These are phyloP conservation scores for Oenanthe melanoleuca DNA, from an alignment of 2,113 vertebrate species.

Conservation along the genomic window DNA sequence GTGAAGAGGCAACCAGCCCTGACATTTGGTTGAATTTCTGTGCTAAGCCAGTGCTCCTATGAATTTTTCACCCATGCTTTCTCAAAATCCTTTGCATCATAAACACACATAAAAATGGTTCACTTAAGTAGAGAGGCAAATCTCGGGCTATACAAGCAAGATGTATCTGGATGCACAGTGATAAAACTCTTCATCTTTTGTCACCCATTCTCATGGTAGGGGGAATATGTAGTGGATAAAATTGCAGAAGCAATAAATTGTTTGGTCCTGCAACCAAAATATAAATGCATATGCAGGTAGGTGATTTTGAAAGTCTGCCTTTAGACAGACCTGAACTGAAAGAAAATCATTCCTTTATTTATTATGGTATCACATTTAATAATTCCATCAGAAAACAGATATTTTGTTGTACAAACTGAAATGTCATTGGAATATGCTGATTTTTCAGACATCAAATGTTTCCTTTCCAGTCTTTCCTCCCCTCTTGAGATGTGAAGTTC, in stretches of 20 bases:
- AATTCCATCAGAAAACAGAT: neutral
- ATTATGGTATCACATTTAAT: neutral
- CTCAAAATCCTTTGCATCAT: neutral
- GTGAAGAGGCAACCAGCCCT: accelerated
- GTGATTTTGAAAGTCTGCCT: neutral
- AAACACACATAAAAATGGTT: neutral
- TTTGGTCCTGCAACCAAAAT: neutral
- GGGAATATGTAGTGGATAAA: neutral
- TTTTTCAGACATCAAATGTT: neutral
- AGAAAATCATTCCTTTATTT: neutral
- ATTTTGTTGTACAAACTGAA: neutral
- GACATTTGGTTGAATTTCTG: neutral
- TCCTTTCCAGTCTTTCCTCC: neutral
- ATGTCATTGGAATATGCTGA: neutral
- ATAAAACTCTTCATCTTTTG: neutral
- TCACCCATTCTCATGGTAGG: neutral
- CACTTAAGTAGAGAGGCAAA: no score
- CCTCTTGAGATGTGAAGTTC: neutral
- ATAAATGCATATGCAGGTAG: neutral
- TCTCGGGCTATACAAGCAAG: neutral
- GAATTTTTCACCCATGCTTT: neutral
- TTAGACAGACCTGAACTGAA: neutral
- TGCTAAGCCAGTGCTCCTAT: neutral
- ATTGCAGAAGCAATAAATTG: neutral
- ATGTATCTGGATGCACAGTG: neutral